Evolutionary conservation across 2,797 vertebrate species (phyloP).

Genomic region (Diceros bicornis): DNA sequence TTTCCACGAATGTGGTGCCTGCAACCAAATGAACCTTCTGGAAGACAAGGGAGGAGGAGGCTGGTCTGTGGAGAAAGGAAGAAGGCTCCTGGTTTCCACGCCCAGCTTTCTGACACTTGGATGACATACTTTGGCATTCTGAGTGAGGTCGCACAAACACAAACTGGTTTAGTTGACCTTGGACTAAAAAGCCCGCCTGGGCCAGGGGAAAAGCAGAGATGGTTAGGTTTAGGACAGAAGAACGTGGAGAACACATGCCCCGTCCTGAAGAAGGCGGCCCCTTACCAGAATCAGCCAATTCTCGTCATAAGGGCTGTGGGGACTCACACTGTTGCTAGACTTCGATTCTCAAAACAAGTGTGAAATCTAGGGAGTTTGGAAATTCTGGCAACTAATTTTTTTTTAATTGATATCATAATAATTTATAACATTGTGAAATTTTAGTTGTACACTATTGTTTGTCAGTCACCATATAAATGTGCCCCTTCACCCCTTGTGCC

Average conservation of each 20-base stretch:
- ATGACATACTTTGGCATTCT: neutral
- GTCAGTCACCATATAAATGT: too few species aligned
- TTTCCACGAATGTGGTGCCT: neutral
- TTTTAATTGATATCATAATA: too few species aligned
- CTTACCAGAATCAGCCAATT: neutral
- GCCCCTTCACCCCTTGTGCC: too few species aligned
- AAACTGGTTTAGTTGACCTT: neutral
- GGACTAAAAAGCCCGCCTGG: neutral
- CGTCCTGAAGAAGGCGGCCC: neutral
- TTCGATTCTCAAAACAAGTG: neutral
- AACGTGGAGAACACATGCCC: accelerated
- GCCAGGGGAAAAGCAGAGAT: neutral
- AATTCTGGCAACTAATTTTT: neutral
- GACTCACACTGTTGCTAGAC: too few species aligned
- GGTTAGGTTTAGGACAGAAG: neutral
- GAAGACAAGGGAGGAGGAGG: neutral
- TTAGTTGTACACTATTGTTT: too few species aligned
- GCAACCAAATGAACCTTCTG: neutral
- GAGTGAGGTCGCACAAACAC: neutral
- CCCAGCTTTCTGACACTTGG: neutral
- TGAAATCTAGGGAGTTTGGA: neutral
- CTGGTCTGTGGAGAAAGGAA: neutral
- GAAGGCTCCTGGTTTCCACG: accelerated
- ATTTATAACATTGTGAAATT: too few species aligned
- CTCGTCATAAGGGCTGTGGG: neutral